These are phyloP conservation scores for Mallotus villosus DNA, from an alignment of 2,797 vertebrate genomes.

Conservation along the genomic window DNA sequence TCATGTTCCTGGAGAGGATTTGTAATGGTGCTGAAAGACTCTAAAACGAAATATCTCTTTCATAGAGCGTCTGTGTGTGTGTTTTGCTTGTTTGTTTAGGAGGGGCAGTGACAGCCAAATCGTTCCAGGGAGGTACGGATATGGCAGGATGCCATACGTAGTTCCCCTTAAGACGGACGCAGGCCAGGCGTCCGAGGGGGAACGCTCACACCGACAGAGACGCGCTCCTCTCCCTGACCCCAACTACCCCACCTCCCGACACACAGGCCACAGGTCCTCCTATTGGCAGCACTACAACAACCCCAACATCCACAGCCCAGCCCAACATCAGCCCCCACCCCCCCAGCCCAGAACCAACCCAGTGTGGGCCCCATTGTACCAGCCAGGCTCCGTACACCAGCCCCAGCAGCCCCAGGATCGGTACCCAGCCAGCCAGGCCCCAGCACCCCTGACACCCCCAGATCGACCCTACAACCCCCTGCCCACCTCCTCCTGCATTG, in stretches of 20 bases:
- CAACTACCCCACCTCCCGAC: constrained; percentile 35
- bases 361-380: constrained; percentile 76
- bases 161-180: constrained; percentile 79
- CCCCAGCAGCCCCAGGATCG: constrained; percentile 44
- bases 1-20: neutral
- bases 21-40: neutral
- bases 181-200: constrained; percentile 56
- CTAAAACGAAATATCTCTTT: no score
- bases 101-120: constrained; percentile 70
- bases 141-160: constrained; percentile 84
- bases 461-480: constrained; percentile 59
- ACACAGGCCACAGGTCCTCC: constrained; percentile 39
- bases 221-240: constrained; percentile 59
- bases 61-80: neutral
- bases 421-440: constrained; percentile 56
- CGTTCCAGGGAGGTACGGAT: constrained; percentile 86
- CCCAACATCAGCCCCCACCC: constrained; percentile 60
- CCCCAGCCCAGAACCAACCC: constrained; percentile 57
- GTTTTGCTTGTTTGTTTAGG: constrained; percentile 60
- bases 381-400: constrained; percentile 44
- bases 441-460: constrained; percentile 41
- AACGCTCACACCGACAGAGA: constrained; percentile 69
- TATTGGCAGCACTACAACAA: constrained; percentile 38
- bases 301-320: constrained; percentile 31
- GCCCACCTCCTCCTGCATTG: constrained; percentile 63